Base-by-base conservation (phyloP, 23 tunicate genomes). In the Trididemnum clinides region DNA sequence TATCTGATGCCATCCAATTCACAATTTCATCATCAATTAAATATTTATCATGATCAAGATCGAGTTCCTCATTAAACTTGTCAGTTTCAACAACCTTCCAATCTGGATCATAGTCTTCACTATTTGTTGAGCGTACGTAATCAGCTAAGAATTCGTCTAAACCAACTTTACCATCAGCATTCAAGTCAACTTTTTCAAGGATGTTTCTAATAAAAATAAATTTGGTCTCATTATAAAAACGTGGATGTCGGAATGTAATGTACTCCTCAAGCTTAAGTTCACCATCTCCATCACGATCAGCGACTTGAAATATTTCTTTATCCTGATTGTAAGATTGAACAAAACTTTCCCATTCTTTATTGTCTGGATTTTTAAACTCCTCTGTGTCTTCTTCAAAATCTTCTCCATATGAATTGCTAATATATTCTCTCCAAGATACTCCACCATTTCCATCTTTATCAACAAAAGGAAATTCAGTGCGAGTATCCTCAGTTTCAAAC, bases 1-100 rank as follows among this genome's bases (percentile, higher is more conserved):
- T 95, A 54, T 86, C 88, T 15, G 91, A 76, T 2, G 89, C 95
- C 77, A 95, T 64, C 98, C 96, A 90, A 39, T 57, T 51, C 18
- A 95, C 54, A 31, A 95, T 83, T 51, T 95, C 98, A 23, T 90
- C 89, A 1, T 78, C 98, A 5, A 33, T 51, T 10, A 89, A 66
- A 3, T 32, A 28, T 2, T 82, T 86, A 79, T 90, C 82, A 20
- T 57, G 36, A 37, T 90, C 64, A n/a, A 38, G 28, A 69, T 90
- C 95, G 30, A 86, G 80, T 51, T 90, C 95, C 36, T 90, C 82
- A 25, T 69, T 90, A 51, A 90, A 90, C 28, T 88, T 77, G 54
- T 90, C 95, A 21, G 58, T 72, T 78, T 90, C 95, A 35, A 86
- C 25, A 32, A 75, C 34, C 0, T 57, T 71, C 95, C 95, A 89